Percentiles rank a stretch among this genome's conserved stretches.
These are phyloP conservation scores for Knipowitschia caucasica DNA, from an alignment of 2,797 vertebrate species.

Conservation along the genomic window DNA sequence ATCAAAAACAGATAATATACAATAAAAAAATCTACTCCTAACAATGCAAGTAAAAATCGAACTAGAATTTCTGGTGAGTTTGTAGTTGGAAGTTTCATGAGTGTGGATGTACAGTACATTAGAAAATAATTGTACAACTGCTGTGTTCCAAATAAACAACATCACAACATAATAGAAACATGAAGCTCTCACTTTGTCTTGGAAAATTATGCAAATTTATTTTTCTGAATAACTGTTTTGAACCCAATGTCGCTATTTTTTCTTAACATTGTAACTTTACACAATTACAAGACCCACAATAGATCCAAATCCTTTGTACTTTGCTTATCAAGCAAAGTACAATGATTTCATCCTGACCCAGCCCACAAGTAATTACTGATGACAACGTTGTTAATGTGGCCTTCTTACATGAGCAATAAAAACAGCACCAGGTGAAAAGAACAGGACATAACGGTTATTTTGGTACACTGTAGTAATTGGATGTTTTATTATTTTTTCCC, in stretches of 20 bases:
- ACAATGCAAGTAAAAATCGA: too few species aligned
- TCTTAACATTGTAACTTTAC: not conserved
- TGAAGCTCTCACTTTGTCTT: not conserved
- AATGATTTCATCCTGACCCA: not conserved
- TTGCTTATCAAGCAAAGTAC: not conserved
- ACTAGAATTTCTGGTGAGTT: too few species aligned
- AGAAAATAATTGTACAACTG: not conserved
- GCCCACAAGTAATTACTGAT: not conserved
- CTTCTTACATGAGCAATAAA: not conserved
- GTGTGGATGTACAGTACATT: not conserved
- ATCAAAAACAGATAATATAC: too few species aligned
- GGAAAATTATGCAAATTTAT: not conserved
- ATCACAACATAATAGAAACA: not conserved
- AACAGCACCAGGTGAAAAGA: not conserved
- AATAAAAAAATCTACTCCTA: too few species aligned
- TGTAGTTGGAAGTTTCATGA: too few species aligned
- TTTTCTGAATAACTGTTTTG: not conserved
- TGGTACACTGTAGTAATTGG: slow-evolving; percentile 5
- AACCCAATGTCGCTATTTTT: not conserved
- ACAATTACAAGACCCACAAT: not conserved
- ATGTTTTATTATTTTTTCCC: slow-evolving; percentile 9
- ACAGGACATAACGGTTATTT: slow-evolving; percentile 19
- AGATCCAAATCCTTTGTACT: not conserved
- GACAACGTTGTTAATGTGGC: not conserved
- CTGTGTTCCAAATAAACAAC: not conserved